Conservation (phyloP, 2,888 invertebrate species). For the Brachyptera risi region DNA sequence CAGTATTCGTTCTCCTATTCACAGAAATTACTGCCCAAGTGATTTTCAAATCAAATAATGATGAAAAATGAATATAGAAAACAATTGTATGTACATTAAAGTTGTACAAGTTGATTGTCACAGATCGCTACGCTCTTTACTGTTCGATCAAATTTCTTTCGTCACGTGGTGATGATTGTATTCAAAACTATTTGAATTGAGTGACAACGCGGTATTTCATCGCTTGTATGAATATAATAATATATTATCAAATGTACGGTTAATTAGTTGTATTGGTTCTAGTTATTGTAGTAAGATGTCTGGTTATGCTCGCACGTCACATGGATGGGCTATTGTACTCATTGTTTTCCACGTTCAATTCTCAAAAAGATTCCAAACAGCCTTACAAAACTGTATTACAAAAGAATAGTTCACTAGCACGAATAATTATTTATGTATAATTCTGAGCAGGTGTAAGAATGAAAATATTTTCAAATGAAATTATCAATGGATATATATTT, state of each 20-base stretch:
- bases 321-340: neutral
- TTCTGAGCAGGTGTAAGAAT: conserved; percentile 10
- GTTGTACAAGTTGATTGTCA: too few relatives aligned
- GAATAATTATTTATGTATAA: neutral
- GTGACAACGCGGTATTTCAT: conserved; percentile 14
- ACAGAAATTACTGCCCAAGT: too few relatives aligned
- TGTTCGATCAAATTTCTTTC: too few relatives aligned
- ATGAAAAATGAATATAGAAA: too few relatives aligned
- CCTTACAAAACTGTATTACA: conserved; percentile 3
- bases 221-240: too few relatives aligned
- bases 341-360: neutral
- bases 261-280: conserved; percentile 13
- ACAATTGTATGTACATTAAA: too few relatives aligned
- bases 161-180: neutral
- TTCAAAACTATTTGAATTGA: neutral
- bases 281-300: neutral
- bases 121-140: too few relatives aligned
- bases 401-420: conserved; percentile 12
- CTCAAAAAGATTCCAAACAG: neutral
- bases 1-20: too few relatives aligned
- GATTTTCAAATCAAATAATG: too few relatives aligned
- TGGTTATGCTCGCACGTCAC: too few relatives aligned
- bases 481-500: too few relatives aligned
- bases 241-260: conserved; percentile 2
- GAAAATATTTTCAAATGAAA: too few relatives aligned